Percentiles rank a stretch among this genome's conserved stretches.
These are phyloP conservation scores for Agrotis exclamationis DNA, from an alignment of 2,888 invertebrate genomes.

Conservation along the genomic window DNA sequence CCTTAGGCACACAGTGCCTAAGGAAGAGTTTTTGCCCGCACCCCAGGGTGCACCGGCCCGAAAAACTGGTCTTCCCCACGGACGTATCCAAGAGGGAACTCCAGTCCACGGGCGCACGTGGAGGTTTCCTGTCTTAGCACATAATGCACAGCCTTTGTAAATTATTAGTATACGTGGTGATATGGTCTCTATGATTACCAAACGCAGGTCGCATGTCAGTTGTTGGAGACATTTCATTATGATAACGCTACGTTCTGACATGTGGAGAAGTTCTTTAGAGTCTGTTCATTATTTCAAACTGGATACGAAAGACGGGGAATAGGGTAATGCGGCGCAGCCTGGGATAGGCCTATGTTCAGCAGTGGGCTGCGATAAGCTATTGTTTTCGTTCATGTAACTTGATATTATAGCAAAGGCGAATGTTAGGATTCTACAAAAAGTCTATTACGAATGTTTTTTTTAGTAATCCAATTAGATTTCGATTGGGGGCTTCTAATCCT, in stretches of 20 bases:
- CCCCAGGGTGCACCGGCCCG: no score
- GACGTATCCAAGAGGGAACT: no score
- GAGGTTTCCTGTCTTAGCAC: no score
- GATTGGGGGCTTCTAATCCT: not conserved
- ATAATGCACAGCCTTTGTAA: no score
- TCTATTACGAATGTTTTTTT: not conserved
- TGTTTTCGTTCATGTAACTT: slow-evolving; percentile 23
- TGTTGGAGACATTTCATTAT: slow-evolving; percentile 42
- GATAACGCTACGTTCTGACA: slow-evolving; percentile 42
- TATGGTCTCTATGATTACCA: slow-evolving; percentile 48
- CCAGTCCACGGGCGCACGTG: no score
- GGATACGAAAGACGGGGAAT: not conserved
- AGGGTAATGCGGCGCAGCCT: no score
- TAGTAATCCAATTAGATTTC: not conserved
- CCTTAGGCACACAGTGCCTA: no score
- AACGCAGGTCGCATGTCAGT: slow-evolving; percentile 41
- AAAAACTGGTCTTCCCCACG: no score
- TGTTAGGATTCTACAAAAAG: not conserved
- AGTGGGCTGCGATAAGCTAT: no score
- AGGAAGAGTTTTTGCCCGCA: no score
- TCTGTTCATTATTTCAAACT: slow-evolving; percentile 5
- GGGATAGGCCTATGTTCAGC: no score
- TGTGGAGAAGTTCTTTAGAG: slow-evolving; percentile 9
- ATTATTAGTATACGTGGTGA: no score
- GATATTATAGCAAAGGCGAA: slow-evolving; percentile 8